Evolutionary conservation across 2,797 vertebrate species (phyloP).

Genomic region (Epinephelus coioides): DNA sequence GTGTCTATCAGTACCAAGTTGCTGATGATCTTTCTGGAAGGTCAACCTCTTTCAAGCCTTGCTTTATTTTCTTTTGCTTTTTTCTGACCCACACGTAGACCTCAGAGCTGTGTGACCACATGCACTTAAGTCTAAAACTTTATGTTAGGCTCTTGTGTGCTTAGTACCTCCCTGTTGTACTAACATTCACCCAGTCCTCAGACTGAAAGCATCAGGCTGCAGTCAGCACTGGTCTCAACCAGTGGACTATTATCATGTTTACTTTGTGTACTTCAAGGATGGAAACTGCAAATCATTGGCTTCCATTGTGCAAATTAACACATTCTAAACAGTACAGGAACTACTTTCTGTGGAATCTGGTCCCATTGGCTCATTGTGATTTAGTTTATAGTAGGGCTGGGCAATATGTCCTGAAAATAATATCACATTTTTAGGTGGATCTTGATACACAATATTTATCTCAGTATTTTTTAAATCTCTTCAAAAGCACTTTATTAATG

Average conservation of each 20-base stretch:
- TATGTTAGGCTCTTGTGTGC: slow-evolving; percentile 81
- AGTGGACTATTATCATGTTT: slow-evolving; percentile 21
- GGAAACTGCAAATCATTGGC: slow-evolving; percentile 42
- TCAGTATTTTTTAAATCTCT: no score
- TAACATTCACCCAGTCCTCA: slow-evolving; percentile 78
- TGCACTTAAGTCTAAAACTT: slow-evolving; percentile 84
- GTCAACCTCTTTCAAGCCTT: slow-evolving; percentile 86
- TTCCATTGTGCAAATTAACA: not conserved
- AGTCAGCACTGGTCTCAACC: slow-evolving; percentile 35
- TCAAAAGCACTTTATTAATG: no score
- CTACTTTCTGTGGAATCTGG: not conserved
- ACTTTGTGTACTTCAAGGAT: slow-evolving; percentile 34
- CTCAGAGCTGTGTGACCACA: slow-evolving; percentile 79
- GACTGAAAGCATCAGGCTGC: slow-evolving; percentile 56
- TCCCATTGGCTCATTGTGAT: not conserved
- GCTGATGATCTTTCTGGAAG: slow-evolving; percentile 99
- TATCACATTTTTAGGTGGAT: no score
- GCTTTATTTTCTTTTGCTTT: slow-evolving; percentile 80
- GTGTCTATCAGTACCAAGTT: slow-evolving; percentile 99
- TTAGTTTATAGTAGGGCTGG: not conserved
- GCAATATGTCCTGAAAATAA: no score
- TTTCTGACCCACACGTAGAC: slow-evolving; percentile 74
- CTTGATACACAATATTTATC: no score
- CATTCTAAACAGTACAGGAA: not conserved
- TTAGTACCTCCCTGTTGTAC: slow-evolving; percentile 77